These are phyloP conservation scores for Cyanocitta stelleri DNA, from an alignment of 2,113 vertebrate genomes.

Conservation along the genomic window DNA sequence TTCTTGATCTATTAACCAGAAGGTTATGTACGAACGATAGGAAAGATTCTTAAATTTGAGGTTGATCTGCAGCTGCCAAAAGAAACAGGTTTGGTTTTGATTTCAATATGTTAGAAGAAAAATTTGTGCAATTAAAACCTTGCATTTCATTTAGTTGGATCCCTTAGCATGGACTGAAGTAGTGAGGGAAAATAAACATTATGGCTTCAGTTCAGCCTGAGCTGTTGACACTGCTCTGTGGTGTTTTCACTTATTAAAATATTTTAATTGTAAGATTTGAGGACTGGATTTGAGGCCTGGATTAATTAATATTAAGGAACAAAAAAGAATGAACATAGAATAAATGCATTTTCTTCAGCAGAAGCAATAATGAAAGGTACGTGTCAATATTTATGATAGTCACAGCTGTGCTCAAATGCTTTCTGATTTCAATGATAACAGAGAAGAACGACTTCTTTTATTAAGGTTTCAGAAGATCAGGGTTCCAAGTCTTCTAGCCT, in stretches of 20 bases:
- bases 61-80: background rate
- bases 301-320: background rate
- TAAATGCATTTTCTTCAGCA: background rate
- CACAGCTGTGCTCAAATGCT: background rate
- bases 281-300: background rate
- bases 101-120: background rate
- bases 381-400: background rate
- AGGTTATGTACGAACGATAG: background rate
- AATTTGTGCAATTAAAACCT: background rate
- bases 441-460: background rate
- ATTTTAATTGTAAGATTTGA: background rate
- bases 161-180: background rate
- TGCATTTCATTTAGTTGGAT: background rate
- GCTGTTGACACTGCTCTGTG: background rate
- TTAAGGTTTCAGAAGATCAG: constrained; percentile 67
- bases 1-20: background rate
- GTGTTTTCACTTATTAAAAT: background rate
- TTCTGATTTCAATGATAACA: background rate
- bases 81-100: background rate
- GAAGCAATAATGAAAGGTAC: background rate
- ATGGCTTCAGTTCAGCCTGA: background rate
- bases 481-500: constrained; percentile 38
- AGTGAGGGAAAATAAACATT: too few relatives aligned
- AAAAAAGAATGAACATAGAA: background rate
- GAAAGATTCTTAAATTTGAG: background rate